These are phyloP conservation scores for Chelonoidis abingdonii DNA, from an alignment of 2,113 vertebrate genomes.

Conservation along the genomic window DNA sequence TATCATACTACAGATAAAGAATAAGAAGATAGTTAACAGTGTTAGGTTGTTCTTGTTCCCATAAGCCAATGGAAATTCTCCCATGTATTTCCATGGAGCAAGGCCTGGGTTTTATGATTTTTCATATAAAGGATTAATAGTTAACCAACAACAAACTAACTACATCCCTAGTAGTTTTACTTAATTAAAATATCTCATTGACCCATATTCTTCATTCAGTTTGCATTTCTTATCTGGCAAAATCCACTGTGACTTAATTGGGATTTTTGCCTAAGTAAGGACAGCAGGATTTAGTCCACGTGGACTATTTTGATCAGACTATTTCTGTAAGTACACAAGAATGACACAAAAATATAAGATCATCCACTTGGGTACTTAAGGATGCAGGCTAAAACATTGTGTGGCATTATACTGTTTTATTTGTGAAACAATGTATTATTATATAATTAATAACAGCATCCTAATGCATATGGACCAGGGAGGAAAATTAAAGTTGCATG, in stretches of 20 bases:
- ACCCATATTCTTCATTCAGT: background rate
- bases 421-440: background rate
- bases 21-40: background rate
- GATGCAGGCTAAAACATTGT: background rate
- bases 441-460: background rate
- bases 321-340: background rate
- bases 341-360: background rate
- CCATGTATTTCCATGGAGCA: background rate
- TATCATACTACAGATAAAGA: background rate
- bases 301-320: background rate
- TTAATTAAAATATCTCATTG: background rate
- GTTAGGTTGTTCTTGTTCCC: background rate
- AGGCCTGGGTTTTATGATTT: background rate
- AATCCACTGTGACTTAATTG: background rate
- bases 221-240: background rate
- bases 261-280: background rate
- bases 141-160: background rate
- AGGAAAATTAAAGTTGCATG: background rate
- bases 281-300: background rate
- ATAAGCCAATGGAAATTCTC: background rate
- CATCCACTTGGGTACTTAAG: background rate
- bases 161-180: background rate
- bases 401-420: background rate
- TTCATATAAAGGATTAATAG: background rate
- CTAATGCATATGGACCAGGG: background rate